Evolutionary conservation across 2,888 invertebrate species (phyloP), one percentile per base, ranked within the genome.

Genomic region (Drosophila meridionalis): DNA sequence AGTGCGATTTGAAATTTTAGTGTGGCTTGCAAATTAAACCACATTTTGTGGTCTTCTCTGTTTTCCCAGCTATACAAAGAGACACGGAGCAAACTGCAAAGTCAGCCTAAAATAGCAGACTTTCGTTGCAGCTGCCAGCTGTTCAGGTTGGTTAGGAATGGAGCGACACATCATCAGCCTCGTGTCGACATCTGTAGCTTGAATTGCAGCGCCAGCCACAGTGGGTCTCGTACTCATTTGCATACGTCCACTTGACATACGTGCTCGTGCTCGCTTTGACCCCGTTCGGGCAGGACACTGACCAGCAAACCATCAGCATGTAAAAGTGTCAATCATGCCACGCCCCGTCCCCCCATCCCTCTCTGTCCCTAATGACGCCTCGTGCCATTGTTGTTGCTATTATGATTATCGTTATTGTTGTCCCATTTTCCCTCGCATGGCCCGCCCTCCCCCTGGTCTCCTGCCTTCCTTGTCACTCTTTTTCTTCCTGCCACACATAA

Each of bases 331-430:
- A 62, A 78, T 68, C 64, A 64, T 62, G 38, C 48, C 32, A 8
- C 26, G 36, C 11, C 45, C 12, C 20, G 45, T 11, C 11, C 26
- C 26, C 20, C 14, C 56, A 7, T 3, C 3, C 4, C 14, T 14
- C 4, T 1, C 50, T 11, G 9, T 1, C 32, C 38, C 34, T 45
- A 59, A 56, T 48, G 58, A 48, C 28, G 63, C 11, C 28, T 34
- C 11, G n/a, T 26, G 26, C 20, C 60, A 38, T 57, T 60, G 47
- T 26, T 48, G 60, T 40, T 60, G 60, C 32, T 47, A 60, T 63
- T 71, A 55, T 76, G 55, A 69, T 64, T 59, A 76, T 59, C 48
- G 43, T 67, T 64, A 66, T 76, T 72, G 53, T 65, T 66, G 58
- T 34, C 60, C 30, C 45, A 47, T 42, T 65, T 59, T 43, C 40